Base-by-base conservation (phyloP, 2,797 vertebrate species). In the Muscicapa striata region DNA sequence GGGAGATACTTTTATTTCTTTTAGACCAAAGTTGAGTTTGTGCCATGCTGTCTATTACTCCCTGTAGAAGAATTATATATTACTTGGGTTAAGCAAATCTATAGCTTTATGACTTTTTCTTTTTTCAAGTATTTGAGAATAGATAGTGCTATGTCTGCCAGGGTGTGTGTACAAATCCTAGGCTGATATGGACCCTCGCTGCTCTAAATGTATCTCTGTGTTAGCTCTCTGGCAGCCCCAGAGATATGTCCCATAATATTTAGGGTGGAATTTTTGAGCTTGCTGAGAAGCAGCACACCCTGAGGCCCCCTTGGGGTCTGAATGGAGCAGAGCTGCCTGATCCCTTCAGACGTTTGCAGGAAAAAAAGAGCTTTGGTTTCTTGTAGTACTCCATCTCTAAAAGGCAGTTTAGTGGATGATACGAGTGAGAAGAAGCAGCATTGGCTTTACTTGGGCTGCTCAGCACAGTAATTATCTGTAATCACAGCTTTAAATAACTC, bases 401-500 rank as follows among this genome's bases (percentile, higher is more conserved):
- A 63, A 79, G 27, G n/a, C 67, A 57, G 74, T 73, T 86, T 84
- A 34, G 20, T 32, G n/a, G 21, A 19, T 70, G 49, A 74, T 63
- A 61, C 30, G 41, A 79, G 45, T 29, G 57, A 84, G 74, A 83
- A 86, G 74, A 63, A 62, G 36, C 58, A 84, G 46, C 49, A 24
- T 11, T 3, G 4, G 49, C 70, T 91, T 86, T 88, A 4, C 91
- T 59, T 19, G 67, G 1, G 11, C 73, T 79, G 52, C 61, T 89
- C 49, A 62, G 64, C 46, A 11, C 3, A 0, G 79, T 84, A 73
- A 89, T 61, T 79, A 38, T 58, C 70, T 80, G 61, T 51, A 77
- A 48, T 77, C 67, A 10, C 52, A 66, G 91, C 80, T 89, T 90
- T 91, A 90, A 86, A 77, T 84, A 93, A 61, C 85, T 24, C 69